phyloP scores from a whole-genome alignment of 2,797 vertebrate species.

The Chaetophractus vellerosus region DNA sequence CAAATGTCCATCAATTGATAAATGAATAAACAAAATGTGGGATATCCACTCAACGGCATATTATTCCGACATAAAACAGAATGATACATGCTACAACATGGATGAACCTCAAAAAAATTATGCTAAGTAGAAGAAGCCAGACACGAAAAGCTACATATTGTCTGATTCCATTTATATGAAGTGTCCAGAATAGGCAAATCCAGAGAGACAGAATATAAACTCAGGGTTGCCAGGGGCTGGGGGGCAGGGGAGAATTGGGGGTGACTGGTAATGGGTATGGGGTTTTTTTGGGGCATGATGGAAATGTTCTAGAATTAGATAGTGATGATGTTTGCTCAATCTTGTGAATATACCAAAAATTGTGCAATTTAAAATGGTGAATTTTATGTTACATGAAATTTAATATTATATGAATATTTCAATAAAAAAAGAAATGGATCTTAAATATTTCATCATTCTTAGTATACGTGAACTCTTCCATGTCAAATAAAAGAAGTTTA shows the following conservation, averaged over 20 bases:
- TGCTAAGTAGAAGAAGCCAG: slow-evolving; percentile 25
- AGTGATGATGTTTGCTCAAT: not conserved
- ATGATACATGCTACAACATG: not conserved
- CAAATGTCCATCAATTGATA: not conserved
- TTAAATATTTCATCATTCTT: slow-evolving; percentile 58
- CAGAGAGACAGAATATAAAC: not conserved
- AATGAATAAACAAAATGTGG: slow-evolving; percentile 19
- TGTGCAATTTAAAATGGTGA: slow-evolving; percentile 46
- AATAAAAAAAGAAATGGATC: not conserved
- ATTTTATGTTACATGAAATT: slow-evolving; percentile 46
- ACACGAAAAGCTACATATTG: not conserved
- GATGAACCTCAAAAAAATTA: slow-evolving; percentile 41
- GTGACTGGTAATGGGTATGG: not conserved
- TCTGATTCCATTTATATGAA: not conserved
- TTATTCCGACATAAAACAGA: slow-evolving; percentile 12
- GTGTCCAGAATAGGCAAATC: not conserved
- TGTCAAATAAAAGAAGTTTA: slow-evolving; percentile 33
- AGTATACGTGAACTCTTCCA: slow-evolving; percentile 36
- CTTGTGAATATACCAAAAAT: slow-evolving; percentile 6
- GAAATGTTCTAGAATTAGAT: slow-evolving; percentile 62
- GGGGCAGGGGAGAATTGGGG: not conserved
- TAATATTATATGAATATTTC: slow-evolving; percentile 57
- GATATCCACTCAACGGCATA: not conserved
- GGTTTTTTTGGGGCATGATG: not conserved
- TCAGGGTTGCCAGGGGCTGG: not conserved